Conservation (phyloP, 2,888 invertebrate species). For the Meandrusa payeni region DNA sequence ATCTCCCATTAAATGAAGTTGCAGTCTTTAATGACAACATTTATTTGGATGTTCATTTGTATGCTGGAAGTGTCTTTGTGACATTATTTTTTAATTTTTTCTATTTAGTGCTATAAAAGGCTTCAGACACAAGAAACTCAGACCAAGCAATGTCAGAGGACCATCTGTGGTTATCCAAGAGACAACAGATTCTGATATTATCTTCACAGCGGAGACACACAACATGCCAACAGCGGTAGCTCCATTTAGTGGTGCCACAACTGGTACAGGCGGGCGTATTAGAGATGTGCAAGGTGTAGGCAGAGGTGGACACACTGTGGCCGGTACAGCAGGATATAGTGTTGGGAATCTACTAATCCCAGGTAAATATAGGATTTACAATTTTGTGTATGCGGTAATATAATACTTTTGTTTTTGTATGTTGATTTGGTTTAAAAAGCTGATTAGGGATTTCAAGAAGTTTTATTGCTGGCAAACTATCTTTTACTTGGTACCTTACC, state of each 20-base stretch:
- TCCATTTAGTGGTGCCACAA: slow-evolving; percentile 98
- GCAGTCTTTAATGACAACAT: no score
- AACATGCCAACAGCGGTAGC: slow-evolving; percentile 99
- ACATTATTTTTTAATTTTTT: no score
- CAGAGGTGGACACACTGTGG: slow-evolving; percentile 95
- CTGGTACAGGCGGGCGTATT: slow-evolving; percentile 97
- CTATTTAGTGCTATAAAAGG: slow-evolving; percentile 94
- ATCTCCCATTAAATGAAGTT: no score
- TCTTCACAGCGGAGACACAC: slow-evolving; percentile 99
- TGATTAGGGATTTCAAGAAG: no score
- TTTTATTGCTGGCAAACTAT: no score
- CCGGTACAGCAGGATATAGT: slow-evolving; percentile 97
- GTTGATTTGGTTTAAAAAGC: no score
- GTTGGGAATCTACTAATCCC: slow-evolving; percentile 96
- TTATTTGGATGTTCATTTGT: no score
- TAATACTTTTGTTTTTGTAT: no score
- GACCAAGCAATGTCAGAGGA: slow-evolving; percentile 79
- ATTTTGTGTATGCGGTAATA: no score
- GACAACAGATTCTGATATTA: slow-evolving; percentile 88
- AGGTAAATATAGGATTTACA: no score
- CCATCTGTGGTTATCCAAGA: slow-evolving; percentile 84
- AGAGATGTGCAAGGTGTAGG: slow-evolving; percentile 98
- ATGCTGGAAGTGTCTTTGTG: no score
- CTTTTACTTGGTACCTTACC: no score
- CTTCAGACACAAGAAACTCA: slow-evolving; percentile 84